Evolutionary conservation across 2,888 invertebrate species (phyloP), one percentile per base, ranked within the genome.

Genomic region (Nectonema munidae): DNA sequence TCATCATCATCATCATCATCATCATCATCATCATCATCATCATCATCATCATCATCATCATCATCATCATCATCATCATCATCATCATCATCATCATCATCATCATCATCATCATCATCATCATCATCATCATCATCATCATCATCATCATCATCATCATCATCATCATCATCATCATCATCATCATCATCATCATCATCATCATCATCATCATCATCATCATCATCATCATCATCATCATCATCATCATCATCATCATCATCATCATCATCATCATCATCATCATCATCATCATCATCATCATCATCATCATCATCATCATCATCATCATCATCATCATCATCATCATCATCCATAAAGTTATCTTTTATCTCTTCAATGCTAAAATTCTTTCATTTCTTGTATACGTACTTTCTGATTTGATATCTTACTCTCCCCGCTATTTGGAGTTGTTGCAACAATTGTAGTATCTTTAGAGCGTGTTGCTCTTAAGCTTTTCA

Each of bases 71-170:
- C 41, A 38, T 41, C 37, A 39, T 28, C 43, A 39, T 25, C 42
- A 36, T 35, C 42, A 38, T 43, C 42, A 18, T 42, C 25, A 25
- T 25, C n/a, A 25, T 25, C n/a, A 25, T 25, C n/a, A 25, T 25
- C n/a, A 25, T 25, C n/a, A 25, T 25, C n/a, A 25, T 25, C n/a
- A 25, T 25, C n/a, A 37, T 42, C 37, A 41, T 37, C 37, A 41
- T 41, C 37, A 41, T 36, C 40, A 41, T 42, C 30, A 37, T 41
- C 40, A 41, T 41, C 40, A n/a, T 36, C 37, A 30, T 41, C 40
- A 37, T 41, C 30, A 37, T 42, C 37, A 41, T 37, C 37, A 41
- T 41, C 37, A 41, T 36, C 40, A 41, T 42, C 30, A 37, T 41
- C 40, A 41, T 41, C 40, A n/a, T 36, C 37, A 30, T 41, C 40